Base-by-base conservation (phyloP, 2,888 invertebrate genomes). In the Amphipyra tragopoginis region DNA sequence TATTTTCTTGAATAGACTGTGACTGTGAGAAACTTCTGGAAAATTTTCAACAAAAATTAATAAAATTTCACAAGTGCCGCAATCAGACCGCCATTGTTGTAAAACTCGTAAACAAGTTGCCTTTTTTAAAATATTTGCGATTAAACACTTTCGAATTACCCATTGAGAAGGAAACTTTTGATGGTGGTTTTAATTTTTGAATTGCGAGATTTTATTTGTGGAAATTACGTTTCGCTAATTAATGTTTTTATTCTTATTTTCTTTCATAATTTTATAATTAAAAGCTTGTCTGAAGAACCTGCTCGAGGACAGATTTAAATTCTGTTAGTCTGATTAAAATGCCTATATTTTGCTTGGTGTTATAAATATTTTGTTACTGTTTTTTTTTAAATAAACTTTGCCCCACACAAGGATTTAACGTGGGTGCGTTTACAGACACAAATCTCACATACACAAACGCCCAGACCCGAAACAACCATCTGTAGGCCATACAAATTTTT, bases 1-100 rank as follows among this genome's bases (percentile, higher is more conserved):
- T 89, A 88, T 86, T 88, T 87, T 85, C 83, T 82, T 83, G 59
- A 86, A 82, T 83, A 75, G 61, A 79, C 60, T 7, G 29, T 1
- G 54, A 39, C 61, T 59, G 52, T 57, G 48, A 29, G 42, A 6
- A 64, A 72, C 50, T 69, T 73, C 54, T 40, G 42, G 26, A 36
- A 58, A 66, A 58, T 61, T 60, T 65, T 48, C 57, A 79, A 75
- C 50, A 67, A 76, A 77, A 80, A 77, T 70, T 57, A 61, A 78
- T 21, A 1, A 21, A 21, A 21, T 21, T 74, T 79, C 70, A 58
- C 36, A 73, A 82, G 69, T 69, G 69, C 75, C 77, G 72, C 80
- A 82, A 86, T 86, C 82, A 84, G 76, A 66, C 60, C 40, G 51
- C 59, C 58, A 81, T 82, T 84, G 77, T 85, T 66, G 47, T 59